Conservation (phyloP, 2,113 vertebrate genomes). For the Ageneiosus marmoratus region DNA sequence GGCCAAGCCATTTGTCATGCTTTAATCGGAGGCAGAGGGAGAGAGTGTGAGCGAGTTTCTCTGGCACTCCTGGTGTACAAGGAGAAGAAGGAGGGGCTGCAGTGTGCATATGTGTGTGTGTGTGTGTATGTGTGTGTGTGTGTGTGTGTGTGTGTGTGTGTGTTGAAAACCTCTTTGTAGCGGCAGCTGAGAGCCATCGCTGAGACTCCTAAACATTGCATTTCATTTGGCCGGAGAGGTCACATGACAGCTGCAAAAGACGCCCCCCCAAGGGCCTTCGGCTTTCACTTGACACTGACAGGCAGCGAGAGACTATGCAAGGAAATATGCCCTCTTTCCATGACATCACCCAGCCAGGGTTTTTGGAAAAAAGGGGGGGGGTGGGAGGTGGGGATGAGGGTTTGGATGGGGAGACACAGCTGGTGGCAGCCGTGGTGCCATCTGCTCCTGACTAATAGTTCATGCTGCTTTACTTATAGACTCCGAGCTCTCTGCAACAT, state of each 20-base stretch:
- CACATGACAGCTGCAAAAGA: conserved; percentile 80
- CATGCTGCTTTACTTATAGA: conserved; percentile 78
- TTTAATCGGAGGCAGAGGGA: conserved; percentile 61
- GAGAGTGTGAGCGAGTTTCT: conserved; percentile 55
- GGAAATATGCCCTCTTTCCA: conserved; percentile 83
- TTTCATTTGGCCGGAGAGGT: conserved; percentile 73
- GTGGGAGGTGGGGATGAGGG: conserved; percentile 54
- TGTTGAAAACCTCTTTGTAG: conserved; percentile 69
- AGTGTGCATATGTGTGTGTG: conserved; percentile 14
- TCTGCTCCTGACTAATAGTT: conserved; percentile 85
- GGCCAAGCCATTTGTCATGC: conserved; percentile 58
- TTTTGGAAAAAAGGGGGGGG: conserved; percentile 58
- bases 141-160: conserved; percentile 48
- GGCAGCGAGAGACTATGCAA: conserved; percentile 76
- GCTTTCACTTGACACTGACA: conserved; percentile 77
- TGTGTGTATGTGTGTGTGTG: conserved; percentile 53
- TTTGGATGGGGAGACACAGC: conserved; percentile 77
- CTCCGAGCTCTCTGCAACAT: conserved; percentile 66
- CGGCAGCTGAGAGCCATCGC: conserved; percentile 73
- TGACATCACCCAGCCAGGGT: conserved; percentile 82
- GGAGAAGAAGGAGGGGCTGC: conserved; percentile 41
- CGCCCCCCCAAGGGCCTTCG: conserved; percentile 70
- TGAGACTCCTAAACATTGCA: conserved; percentile 68
- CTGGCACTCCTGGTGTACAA: conserved; percentile 54
- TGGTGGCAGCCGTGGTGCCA: conserved; percentile 88